A percentile compares a stretch with the other conserved stretches of the same genome.
Conservation (phyloP, 2,113 vertebrate genomes). For the Oryctolagus cuniculus region mOryCun1.1 NC_091447.1:11799501-11800000, state of each 20-base stretch:
- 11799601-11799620: background rate
- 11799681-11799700: slow-evolving; percentile 13
- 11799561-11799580: background rate
- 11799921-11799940: background rate
- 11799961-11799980: background rate
- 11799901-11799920: background rate
- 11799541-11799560: background rate
- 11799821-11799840: background rate
- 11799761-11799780: slow-evolving; percentile 7
- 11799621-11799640: background rate
- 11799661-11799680: background rate
- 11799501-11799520: slow-evolving; percentile 8
- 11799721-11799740: background rate
- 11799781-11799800: background rate
- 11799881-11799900: background rate
- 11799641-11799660: slow-evolving; percentile 3
- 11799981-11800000: background rate
- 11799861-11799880: slow-evolving; percentile 17
- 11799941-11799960: background rate
- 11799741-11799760: background rate
- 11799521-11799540: background rate
- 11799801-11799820: background rate
- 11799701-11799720: background rate
- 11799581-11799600: slow-evolving; percentile 4
- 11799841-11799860: background rate